Evolutionary conservation across 2,113 vertebrate genomes (phyloP).

Genomic region (Hystrix cristata): DNA sequence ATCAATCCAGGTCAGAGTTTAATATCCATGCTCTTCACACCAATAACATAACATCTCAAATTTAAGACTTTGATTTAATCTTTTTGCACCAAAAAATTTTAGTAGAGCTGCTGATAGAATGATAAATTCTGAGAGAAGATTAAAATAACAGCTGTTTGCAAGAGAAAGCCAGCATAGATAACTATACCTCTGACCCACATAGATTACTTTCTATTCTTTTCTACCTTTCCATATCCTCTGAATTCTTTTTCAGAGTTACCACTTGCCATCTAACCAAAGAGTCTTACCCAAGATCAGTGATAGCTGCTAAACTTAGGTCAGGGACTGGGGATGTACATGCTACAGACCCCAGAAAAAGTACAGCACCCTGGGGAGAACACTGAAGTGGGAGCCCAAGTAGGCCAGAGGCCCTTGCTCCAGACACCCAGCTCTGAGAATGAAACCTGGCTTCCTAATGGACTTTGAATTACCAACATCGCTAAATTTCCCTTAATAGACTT

Average conservation of each 20-base stretch:
- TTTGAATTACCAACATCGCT: constrained; percentile 82
- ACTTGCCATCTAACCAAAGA: constrained; percentile 41
- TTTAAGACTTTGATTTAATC: constrained; percentile 47
- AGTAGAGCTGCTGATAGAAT: constrained; percentile 62
- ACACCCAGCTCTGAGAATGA: constrained; percentile 64
- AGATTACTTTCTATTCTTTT: constrained; percentile 1
- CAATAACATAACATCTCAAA: background rate
- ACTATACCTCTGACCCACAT: background rate
- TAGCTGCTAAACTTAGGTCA: constrained; percentile 65
- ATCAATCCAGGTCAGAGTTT: background rate
- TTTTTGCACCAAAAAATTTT: constrained; percentile 57
- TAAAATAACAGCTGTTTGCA: constrained; percentile 37
- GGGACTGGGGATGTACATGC: background rate
- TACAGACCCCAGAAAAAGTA: constrained; percentile 24
- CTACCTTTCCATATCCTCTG: background rate
- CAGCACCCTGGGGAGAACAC: constrained; percentile 12
- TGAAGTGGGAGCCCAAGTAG: constrained; percentile 5
- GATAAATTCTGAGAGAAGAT: constrained; percentile 20
- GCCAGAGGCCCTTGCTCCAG: constrained; percentile 70
- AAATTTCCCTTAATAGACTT: constrained; percentile 84
- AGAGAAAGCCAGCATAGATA: constrained; percentile 74
- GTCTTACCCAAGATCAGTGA: constrained; percentile 55
- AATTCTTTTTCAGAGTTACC: constrained; percentile 61
- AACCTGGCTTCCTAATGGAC: constrained; percentile 79
- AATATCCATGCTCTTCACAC: background rate